A percentile compares a stretch with the other conserved stretches of the same genome.
Evolutionary conservation across 2,797 vertebrate species (phyloP).

Genomic region (Pipistrellus pygmaeus): DNA sequence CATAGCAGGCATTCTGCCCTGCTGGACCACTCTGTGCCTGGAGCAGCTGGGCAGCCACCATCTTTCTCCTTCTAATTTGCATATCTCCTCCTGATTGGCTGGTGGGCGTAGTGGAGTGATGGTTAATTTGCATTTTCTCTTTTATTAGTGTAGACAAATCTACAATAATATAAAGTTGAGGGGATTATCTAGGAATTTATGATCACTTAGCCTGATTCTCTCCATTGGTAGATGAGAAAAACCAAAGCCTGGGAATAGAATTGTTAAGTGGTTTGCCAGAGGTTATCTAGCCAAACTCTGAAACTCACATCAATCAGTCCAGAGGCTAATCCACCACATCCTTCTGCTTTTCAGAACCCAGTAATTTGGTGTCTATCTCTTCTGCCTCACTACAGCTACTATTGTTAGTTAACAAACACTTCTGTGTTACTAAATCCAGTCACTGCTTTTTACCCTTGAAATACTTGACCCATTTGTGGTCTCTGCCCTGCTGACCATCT

Average conservation of each 20-base stretch:
- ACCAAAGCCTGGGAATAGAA: neutral
- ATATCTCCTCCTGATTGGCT: too few species aligned
- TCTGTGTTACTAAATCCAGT: neutral
- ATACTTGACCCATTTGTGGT: neutral
- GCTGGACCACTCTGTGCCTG: too few species aligned
- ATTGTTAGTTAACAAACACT: neutral
- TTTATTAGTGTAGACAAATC: neutral
- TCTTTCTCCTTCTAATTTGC: too few species aligned
- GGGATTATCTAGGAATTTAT: neutral
- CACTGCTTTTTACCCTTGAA: neutral
- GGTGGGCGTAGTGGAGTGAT: too few species aligned
- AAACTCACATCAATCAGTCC: neutral
- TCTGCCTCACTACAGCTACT: neutral
- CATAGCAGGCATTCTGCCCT: too few species aligned
- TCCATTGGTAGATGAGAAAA: neutral
- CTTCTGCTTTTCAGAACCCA: neutral
- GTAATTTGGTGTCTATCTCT: neutral
- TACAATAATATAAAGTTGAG: slow-evolving; percentile 40
- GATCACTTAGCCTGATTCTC: neutral
- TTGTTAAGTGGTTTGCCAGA: neutral
- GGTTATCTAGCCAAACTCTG: neutral
- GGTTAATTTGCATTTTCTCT: too few species aligned
- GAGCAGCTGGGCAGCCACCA: too few species aligned
- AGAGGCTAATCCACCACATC: neutral
- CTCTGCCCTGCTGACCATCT: neutral